Conservation (phyloP, 1,140 invertebrate genomes). For the Agrilus planipennis region DNA sequence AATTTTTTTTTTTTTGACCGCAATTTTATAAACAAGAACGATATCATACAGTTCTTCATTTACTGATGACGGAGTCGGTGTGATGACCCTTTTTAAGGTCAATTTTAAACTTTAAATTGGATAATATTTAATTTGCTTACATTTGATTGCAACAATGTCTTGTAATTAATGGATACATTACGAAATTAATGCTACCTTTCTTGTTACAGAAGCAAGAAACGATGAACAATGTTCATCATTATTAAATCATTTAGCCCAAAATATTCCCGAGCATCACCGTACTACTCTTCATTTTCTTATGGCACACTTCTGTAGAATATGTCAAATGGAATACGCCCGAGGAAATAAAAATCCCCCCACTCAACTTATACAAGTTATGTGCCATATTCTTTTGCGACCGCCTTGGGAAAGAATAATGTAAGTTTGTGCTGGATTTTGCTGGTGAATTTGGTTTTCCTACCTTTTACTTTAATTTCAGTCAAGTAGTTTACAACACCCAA, state of each 20-base stretch:
- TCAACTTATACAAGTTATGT: slow-evolving; percentile 59
- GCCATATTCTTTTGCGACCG: slow-evolving; percentile 62
- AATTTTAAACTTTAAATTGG: too few species aligned
- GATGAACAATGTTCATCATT: slow-evolving; percentile 48
- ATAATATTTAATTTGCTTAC: too few species aligned
- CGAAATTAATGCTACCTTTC: too few species aligned
- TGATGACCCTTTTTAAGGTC: too few species aligned
- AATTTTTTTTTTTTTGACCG: too few species aligned
- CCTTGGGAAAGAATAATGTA: slow-evolving; percentile 71
- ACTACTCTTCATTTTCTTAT: slow-evolving; percentile 56
- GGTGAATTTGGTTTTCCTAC: neutral
- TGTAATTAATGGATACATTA: too few species aligned
- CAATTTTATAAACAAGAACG: too few species aligned
- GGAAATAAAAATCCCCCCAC: slow-evolving; percentile 55
- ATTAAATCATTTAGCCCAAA: slow-evolving; percentile 43
- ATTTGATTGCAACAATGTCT: too few species aligned
- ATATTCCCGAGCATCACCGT: slow-evolving; percentile 54
- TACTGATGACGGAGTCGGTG: too few species aligned
- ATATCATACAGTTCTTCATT: too few species aligned
- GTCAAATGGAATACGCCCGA: slow-evolving; percentile 49
- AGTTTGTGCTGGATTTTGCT: slow-evolving; percentile 27
- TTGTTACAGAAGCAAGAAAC: slow-evolving; percentile 39
- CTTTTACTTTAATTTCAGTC: slow-evolving; percentile 40
- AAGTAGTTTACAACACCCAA: slow-evolving; percentile 67
- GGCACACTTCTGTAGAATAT: slow-evolving; percentile 61